Evolutionary conservation across 92 coral and sea anemone genomes (phyloP), one percentile per base, ranked within the genome.

Genomic region (Hydrozoanthus gracilis): DNA sequence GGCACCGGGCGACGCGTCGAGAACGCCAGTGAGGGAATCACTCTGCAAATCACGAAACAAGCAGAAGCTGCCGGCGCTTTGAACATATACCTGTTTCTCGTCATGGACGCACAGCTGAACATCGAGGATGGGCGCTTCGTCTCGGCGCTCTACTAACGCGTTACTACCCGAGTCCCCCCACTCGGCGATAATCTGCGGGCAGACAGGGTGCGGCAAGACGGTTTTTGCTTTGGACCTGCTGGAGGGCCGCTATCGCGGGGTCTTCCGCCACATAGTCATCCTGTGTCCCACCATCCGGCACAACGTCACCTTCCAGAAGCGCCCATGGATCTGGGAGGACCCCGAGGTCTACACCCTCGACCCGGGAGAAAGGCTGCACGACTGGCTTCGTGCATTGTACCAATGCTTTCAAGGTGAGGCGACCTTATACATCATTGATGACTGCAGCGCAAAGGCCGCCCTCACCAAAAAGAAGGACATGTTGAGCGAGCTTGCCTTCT

Each of bases 291-390:
- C n/a, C n/a, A n/a, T n/a, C n/a, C n/a, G n/a, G n/a, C n/a, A n/a
- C 58, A 52, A 52, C 58, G 58, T 52, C 58, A 52, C 58, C 58
- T 52, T 52, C 58, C 58, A 52, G 58, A 52, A 52, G 58, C 58
- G 58, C 58, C 58, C 58, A 52, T 69, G 74, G 74, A n/a, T 69
- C 74, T 69, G 74, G 74, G 39, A 69, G 46, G 74, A 69, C 46
- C 46, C 74, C 46, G 74, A 69, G 46, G 74, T 69, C 46, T 69
- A 69, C 46, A n/a, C 74, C 74, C 46, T 69, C 39, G 74, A 69
- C 46, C 46, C 74, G 6, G n/a, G n/a, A n/a, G n/a, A n/a, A n/a
- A n/a, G n/a, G n/a, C n/a, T n/a, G n/a, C n/a, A n/a, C n/a, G n/a
- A n/a, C n/a, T n/a, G n/a, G n/a, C n/a, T n/a, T n/a, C n/a, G n/a